Evolutionary conservation across 2,888 invertebrate genomes (phyloP).

Genomic region (Emmelina monodactyla): DNA sequence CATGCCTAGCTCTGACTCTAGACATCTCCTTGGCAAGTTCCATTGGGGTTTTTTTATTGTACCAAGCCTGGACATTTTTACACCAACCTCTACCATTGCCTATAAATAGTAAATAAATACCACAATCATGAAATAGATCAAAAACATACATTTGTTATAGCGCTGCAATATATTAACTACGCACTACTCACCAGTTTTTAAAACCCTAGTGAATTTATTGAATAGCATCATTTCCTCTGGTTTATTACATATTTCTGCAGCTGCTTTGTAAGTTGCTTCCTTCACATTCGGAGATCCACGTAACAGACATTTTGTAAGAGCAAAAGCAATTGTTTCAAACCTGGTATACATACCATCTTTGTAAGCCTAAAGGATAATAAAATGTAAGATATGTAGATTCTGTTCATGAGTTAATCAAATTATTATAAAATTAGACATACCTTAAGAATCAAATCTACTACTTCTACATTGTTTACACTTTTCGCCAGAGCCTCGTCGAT

Average conservation of each 20-base stretch:
- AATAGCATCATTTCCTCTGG: slow-evolving; percentile 72
- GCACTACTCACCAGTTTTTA: slow-evolving; percentile 41
- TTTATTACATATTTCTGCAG: slow-evolving; percentile 63
- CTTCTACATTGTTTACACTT: slow-evolving; percentile 27
- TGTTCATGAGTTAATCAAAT: slow-evolving; percentile 1
- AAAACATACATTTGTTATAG: too few species aligned
- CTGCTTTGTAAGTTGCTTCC: slow-evolving; percentile 58
- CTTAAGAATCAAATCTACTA: slow-evolving; percentile 39
- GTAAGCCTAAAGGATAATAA: slow-evolving; percentile 41
- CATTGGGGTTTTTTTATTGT: slow-evolving; percentile 65
- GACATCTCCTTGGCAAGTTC: slow-evolving; percentile 71
- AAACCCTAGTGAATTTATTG: slow-evolving; percentile 61
- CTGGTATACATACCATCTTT: slow-evolving; percentile 57
- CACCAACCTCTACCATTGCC: slow-evolving; percentile 71
- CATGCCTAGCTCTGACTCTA: slow-evolving; percentile 68
- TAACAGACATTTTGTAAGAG: slow-evolving; percentile 67
- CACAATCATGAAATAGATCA: too few species aligned
- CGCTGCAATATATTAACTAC: too few species aligned
- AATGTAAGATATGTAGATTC: too few species aligned
- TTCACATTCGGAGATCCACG: slow-evolving; percentile 43
- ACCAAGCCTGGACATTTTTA: slow-evolving; percentile 71
- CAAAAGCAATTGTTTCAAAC: slow-evolving; percentile 69
- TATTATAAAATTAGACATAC: slow-evolving; percentile 21
- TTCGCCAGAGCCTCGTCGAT: slow-evolving; percentile 29
- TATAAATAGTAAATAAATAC: too few species aligned